Conservation (phyloP, 2,113 vertebrate genomes). For the Aphelocoma coerulescens region DNA sequence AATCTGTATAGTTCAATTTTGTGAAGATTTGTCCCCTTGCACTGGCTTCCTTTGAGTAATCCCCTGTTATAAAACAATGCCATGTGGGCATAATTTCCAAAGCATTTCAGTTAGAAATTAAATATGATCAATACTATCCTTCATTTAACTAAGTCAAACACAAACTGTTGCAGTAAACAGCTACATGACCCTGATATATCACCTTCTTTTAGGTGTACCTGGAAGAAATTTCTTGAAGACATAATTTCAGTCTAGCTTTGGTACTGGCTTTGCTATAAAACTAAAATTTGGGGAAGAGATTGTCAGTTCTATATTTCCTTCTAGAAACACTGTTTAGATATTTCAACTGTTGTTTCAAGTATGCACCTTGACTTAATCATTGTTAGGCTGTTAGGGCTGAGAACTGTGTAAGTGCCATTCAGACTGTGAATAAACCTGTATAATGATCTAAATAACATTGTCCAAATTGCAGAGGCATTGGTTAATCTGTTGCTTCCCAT, state of each 20-base stretch:
- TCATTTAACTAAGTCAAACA: background rate
- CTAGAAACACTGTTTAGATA: background rate
- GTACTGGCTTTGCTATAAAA: background rate
- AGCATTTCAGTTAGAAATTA: background rate
- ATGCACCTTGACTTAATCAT: background rate
- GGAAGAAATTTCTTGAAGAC: background rate
- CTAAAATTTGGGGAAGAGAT: background rate
- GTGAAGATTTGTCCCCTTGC: background rate
- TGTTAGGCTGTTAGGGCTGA: background rate
- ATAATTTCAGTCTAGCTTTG: background rate
- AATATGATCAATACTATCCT: background rate
- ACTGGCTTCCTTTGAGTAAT: background rate
- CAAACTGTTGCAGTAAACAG: background rate
- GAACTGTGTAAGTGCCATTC: background rate
- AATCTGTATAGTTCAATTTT: background rate
- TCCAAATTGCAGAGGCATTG: background rate
- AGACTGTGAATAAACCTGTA: background rate
- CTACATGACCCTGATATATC: background rate
- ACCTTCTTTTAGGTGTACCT: background rate
- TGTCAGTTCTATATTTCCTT: background rate
- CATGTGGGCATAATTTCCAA: background rate
- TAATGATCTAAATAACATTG: background rate
- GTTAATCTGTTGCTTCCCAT: background rate
- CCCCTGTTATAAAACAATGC: background rate
- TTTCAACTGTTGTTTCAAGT: background rate